These are phyloP conservation scores for Masnerella sp. DNA, from an alignment of 2,888 invertebrate genomes.

Conservation along the genomic window DNA sequence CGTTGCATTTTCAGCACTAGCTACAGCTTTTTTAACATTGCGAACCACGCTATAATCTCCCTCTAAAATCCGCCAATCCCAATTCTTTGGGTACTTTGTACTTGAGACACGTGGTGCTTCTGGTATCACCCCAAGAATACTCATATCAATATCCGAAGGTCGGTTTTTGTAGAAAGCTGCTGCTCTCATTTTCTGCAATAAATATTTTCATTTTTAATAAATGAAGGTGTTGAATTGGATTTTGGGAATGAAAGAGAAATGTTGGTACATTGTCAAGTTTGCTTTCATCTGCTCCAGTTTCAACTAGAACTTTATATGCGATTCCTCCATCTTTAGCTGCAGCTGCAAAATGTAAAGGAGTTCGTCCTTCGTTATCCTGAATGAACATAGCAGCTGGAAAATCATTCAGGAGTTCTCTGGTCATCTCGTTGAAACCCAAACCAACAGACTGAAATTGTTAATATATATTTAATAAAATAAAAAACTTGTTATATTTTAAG, in stretches of 20 bases:
- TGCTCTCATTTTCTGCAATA: slow-evolving; percentile 87
- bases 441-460: slow-evolving; percentile 81
- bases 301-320: slow-evolving; percentile 87
- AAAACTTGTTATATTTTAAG: too few relatives aligned
- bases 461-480: too few relatives aligned
- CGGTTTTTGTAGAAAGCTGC: slow-evolving; percentile 88
- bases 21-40: slow-evolving; percentile 40
- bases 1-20: too few relatives aligned
- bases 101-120: slow-evolving; percentile 90
- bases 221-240: not conserved
- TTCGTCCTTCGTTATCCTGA: slow-evolving; percentile 89
- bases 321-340: slow-evolving; percentile 87
- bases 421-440: slow-evolving; percentile 86
- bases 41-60: slow-evolving; percentile 77
- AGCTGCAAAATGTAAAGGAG: slow-evolving; percentile 93
- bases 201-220: not conserved
- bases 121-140: slow-evolving; percentile 84
- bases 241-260: too few relatives aligned
- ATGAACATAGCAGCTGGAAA: slow-evolving; percentile 85
- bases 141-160: slow-evolving; percentile 87
- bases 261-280: slow-evolving; percentile 90
- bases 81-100: slow-evolving; percentile 83
- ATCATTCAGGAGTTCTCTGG: slow-evolving; percentile 84
- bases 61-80: slow-evolving; percentile 86
- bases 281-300: slow-evolving; percentile 90